These are phyloP conservation scores for Linhomoeus sp. DNA, from an alignment of 2,888 invertebrate genomes.

Conservation along the genomic window DNA sequence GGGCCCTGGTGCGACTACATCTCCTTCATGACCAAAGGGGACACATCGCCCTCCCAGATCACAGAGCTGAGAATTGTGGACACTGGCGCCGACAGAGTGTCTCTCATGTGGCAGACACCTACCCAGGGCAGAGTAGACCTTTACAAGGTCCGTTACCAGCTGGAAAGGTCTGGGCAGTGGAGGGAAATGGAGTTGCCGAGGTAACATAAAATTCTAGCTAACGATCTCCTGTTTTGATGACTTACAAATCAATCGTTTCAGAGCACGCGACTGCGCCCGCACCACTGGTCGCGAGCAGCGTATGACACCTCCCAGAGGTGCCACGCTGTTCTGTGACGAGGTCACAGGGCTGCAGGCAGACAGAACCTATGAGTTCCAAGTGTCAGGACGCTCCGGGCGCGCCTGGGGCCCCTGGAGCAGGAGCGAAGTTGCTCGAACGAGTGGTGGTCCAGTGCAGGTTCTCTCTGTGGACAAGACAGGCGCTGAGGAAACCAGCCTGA, in stretches of 20 bases:
- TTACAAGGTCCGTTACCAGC: conserved; percentile 13
- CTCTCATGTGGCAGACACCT: conserved; percentile 22
- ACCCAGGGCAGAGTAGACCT: conserved; percentile 13
- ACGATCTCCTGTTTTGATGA: too few relatives aligned
- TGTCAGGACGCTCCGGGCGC: conserved; percentile 11
- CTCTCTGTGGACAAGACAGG: conserved; percentile 16
- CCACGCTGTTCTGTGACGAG: conserved; percentile 18
- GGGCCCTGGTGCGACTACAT: conserved; percentile 21
- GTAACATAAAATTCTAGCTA: too few relatives aligned
- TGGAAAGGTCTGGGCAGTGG: background rate
- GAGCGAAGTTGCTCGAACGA: conserved; percentile 8
- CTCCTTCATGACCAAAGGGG: background rate
- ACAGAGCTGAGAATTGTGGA: conserved; percentile 14
- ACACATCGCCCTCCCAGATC: conserved; percentile 5
- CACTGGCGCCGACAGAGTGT: conserved; percentile 19
- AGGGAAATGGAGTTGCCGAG: background rate
- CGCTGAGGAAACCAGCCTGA: conserved; percentile 16
- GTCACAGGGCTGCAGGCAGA: conserved; percentile 20
- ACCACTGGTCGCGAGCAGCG: background rate
- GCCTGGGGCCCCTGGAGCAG: conserved; percentile 15
- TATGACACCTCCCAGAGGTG: background rate
- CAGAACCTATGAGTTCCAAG: conserved; percentile 22
- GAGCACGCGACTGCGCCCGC: conserved; percentile 11
- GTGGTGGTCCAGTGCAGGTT: conserved; percentile 17
- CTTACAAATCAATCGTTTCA: conserved; percentile 11